Evolutionary conservation across 2,797 vertebrate species (phyloP).

Genomic region (Myiotriccus ornatus): DNA sequence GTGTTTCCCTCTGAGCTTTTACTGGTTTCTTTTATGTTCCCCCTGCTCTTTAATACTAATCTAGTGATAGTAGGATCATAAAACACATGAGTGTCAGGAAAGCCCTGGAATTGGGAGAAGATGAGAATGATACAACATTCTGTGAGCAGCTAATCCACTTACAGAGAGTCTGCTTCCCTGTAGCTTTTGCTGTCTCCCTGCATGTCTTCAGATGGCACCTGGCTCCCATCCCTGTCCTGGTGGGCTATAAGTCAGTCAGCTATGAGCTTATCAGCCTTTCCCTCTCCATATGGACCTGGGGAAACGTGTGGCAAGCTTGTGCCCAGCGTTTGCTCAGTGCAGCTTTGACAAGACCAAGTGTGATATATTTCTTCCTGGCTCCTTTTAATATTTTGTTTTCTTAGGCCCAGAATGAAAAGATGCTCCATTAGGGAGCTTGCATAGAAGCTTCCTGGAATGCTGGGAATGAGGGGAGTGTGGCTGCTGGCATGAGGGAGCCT

Average conservation of each 20-base stretch:
- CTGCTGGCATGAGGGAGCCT: neutral
- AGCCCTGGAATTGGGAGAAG: neutral
- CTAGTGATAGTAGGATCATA: neutral
- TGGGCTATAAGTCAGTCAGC: neutral
- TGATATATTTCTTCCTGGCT: neutral
- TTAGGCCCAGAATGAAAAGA: neutral
- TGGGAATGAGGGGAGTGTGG: neutral
- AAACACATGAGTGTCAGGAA: neutral
- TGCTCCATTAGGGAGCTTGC: neutral
- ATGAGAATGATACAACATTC: neutral
- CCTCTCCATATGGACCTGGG: neutral
- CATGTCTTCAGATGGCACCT: neutral
- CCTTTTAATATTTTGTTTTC: neutral
- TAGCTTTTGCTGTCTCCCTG: neutral
- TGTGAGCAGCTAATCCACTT: neutral
- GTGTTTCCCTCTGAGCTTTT: neutral
- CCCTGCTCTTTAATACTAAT: neutral
- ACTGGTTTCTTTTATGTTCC: neutral
- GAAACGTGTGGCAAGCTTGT: neutral
- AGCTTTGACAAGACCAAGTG: neutral
- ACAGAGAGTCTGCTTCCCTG: neutral
- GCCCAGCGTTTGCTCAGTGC: neutral
- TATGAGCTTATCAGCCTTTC: neutral
- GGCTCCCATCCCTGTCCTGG: conserved; percentile 1
- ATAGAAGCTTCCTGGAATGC: neutral